Base-by-base conservation (phyloP, 2,113 vertebrate genomes). In the Pelodiscus sinensis region DNA sequence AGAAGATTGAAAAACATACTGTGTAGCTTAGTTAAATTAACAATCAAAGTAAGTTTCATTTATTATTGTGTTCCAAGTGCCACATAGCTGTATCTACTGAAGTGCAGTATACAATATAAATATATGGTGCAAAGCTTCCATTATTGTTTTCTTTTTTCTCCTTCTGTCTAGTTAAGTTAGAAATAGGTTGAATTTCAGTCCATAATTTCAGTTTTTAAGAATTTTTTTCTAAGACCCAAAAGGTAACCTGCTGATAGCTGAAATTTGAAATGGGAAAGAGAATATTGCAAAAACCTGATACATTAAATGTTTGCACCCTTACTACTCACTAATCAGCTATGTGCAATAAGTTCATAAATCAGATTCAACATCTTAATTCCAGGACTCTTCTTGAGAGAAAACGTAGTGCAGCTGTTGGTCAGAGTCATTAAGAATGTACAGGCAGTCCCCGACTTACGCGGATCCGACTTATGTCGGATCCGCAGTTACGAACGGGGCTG, bases 401-500 rank as follows among this genome's bases (percentile, higher is more conserved):
- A 97, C 35, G 60, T 89, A 95, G 81, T 96, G 79, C 88, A 95
- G 96, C 51, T 83, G 27, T 93, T 95, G 96, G 81, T 96, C 94
- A 96, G 87, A 94, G 89, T 97, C 97, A 97, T 98, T 97, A 97
- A 93, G 89, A 93, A 91, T 92, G 92, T n/a, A n/a, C n/a, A n/a
- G n/a, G n/a, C n/a, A n/a, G n/a, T n/a, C n/a, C n/a, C n/a, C n/a
- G n/a, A n/a, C n/a, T n/a, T n/a, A n/a, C n/a, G n/a, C n/a, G n/a
- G n/a, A n/a, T n/a, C n/a, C n/a, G n/a, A n/a, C n/a, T n/a, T n/a
- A n/a, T n/a, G n/a, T n/a, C n/a, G n/a, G n/a, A n/a, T n/a, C n/a
- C n/a, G n/a, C n/a, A n/a, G n/a, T n/a, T n/a, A n/a, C n/a, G n/a
- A n/a, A n/a, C n/a, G n/a, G n/a, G n/a, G n/a, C n/a, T n/a, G n/a